Base-by-base conservation (phyloP, 2,797 vertebrate species). In the Petrocephalus schoutedeni region DNA sequence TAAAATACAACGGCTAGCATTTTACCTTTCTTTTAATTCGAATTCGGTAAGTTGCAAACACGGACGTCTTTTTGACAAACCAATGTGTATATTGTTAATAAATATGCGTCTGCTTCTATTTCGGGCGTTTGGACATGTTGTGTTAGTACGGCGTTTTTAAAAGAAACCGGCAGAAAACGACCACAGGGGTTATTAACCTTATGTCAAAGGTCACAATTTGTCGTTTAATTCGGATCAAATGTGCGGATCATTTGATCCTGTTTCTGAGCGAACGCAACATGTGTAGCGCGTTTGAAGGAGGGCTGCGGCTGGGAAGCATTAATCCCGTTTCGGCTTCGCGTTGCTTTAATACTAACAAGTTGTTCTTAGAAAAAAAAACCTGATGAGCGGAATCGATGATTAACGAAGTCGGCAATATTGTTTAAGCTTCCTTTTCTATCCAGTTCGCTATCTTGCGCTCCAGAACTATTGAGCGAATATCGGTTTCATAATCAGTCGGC, bases 1-100 rank as follows among this genome's bases (percentile, higher is more conserved):
- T 89, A 74, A 87, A 92, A 89, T 86, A 86, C 28, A 89, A 85
- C 67, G 85, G 85, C 80, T 89, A 86, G 84, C 53, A 89, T 91
- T 89, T 89, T 87, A 5, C 86, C 16, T 88, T 64, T 32, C 10
- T 71, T 88, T 9, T 19, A 28, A 86, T 61, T 16, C 88, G 85
- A 85, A 45, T 90, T 86, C 54, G 82, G 88, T 21, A 54, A 54
- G 51, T 86, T 53, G 64, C 49, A 86, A 57, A 56, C 64, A 64
- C 23, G 28, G 87, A 58, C 74, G 74, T 28, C 77, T 87, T 87
- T 87, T 45, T 59, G 4, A 61, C 56, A 64, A 64, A 21, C 16
- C 74, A 80, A 80, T 80, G 74, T 80, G 41, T 80, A 21, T 84
- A 21, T 64, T 67, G 51, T 85, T 71, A 41, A 67, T 67, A 51